Base-by-base conservation (phyloP, 2,888 invertebrate species). In the Sphaeridia pumilis region DNA sequence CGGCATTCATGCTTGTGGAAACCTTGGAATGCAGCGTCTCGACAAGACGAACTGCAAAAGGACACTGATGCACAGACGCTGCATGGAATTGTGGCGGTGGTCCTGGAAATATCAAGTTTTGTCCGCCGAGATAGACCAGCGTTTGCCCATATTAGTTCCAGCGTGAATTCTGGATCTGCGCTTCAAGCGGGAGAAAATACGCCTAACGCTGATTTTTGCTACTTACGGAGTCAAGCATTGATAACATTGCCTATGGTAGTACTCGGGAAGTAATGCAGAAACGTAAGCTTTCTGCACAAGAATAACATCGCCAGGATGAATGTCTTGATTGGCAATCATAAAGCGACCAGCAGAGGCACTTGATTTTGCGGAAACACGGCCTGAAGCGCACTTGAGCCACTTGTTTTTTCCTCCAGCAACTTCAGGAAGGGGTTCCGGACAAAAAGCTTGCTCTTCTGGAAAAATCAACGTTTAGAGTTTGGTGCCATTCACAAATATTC, bases 151-250 rank as follows among this genome's bases (percentile, higher is more conserved):
- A n/a, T n/a, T n/a, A n/a, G n/a, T n/a, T n/a, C n/a, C n/a, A n/a
- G n/a, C n/a, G n/a, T n/a, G n/a, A n/a, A n/a, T n/a, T n/a, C n/a
- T n/a, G n/a, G n/a, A n/a, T n/a, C n/a, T n/a, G n/a, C n/a, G n/a
- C n/a, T n/a, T n/a, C n/a, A n/a, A n/a, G n/a, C n/a, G n/a, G n/a
- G n/a, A n/a, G n/a, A n/a, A n/a, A n/a, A n/a, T n/a, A n/a, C n/a
- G n/a, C n/a, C n/a, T n/a, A n/a, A n/a, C n/a, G n/a, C n/a, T n/a
- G n/a, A n/a, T n/a, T n/a, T n/a, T n/a, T n/a, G n/a, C 44, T 20
- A 59, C 67, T 65, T 51, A 67, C 67, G 59, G 53, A n/a, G 53
- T 52, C 49, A 65, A 64, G 55, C 67, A 67, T 34, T 64, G 63
- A 38, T 60, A 60, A 48, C 67, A 67, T 47, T 67, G 67, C 5